Base-by-base conservation (phyloP, 2,888 invertebrate genomes). In the Andrena fulva region DNA sequence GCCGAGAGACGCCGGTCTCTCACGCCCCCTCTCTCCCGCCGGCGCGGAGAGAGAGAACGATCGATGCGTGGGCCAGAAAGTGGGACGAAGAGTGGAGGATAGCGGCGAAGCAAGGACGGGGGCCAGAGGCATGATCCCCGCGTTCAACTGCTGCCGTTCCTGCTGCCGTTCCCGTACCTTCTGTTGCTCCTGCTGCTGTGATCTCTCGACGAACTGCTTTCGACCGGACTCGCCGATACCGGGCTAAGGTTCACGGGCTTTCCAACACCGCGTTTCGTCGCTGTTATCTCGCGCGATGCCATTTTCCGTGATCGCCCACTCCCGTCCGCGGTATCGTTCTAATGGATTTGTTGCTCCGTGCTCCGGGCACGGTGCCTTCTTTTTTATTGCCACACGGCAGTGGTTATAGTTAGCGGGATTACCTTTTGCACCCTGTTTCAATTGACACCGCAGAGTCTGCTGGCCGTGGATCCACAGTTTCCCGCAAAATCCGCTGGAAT, bases 131-230 rank as follows among this genome's bases (percentile, higher is more conserved):
- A 82, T 85, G 87, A 89, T 84, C 84, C 84, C 76, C 76, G 16
- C 77, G 59, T 77, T 70, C 80, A 74, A 77, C 77, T 75, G 85
- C 87, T 85, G 85, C 86, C 71, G 89, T 80, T 83, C 80, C 84
- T 80, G 89, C 87, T 87, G 82, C 85, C 78, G 87, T 83, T 87
- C 77, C 56, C 80, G 63, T 88, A 87, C 79, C 82, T 78, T 81
- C 88, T 80, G 89, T 83, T 87, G 87, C 89, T 88, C 80, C 89
- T 76, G 90, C 85, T 80, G 86, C 84, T 79, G 89, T 87, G 89
- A 91, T 91, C 91, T 87, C 87, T 86, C 80, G 86, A 68, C 76
- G 85, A 82, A 69, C 75, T 77, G 84, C 85, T 83, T 80, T 83
- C 80, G 60, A 78, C 85, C 62, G 80, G 73, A 63, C 73, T 73